Conservation (phyloP, 2,888 invertebrate genomes). For the Mechanitis mazaeus region DNA sequence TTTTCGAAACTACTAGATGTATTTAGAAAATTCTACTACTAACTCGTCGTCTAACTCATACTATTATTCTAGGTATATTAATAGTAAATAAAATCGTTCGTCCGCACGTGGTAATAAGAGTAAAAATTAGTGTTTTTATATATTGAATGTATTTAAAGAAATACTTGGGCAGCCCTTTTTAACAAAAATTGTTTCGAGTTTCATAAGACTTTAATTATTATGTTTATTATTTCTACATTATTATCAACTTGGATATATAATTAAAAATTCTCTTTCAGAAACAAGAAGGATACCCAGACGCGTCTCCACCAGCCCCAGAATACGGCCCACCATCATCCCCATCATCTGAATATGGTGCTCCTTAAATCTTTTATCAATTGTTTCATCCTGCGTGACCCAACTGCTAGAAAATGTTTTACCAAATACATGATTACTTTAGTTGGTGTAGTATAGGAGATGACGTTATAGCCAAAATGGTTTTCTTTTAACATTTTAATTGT, state of each 20-base stretch:
- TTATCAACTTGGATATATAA: background rate
- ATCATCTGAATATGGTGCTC: slow-evolving; percentile 79
- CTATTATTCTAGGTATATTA: too few species aligned
- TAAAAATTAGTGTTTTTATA: too few species aligned
- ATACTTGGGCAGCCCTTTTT: too few species aligned
- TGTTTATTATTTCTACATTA: too few species aligned
- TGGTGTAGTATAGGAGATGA: slow-evolving; percentile 2
- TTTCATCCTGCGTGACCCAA: slow-evolving; percentile 3
- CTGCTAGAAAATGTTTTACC: slow-evolving; percentile 10
- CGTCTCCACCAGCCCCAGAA: slow-evolving; percentile 54
- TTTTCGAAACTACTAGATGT: too few species aligned
- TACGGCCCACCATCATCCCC: slow-evolving; percentile 72
- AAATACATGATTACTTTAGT: slow-evolving; percentile 9
- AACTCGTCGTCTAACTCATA: too few species aligned
- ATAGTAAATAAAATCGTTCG: too few species aligned
- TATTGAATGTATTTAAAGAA: too few species aligned
- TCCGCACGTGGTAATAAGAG: too few species aligned
- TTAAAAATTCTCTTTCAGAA: slow-evolving; percentile 55
- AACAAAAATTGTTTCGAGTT: too few species aligned
- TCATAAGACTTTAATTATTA: too few species aligned
- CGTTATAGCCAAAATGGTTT: background rate
- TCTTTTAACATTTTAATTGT: background rate
- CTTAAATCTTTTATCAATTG: slow-evolving; percentile 38
- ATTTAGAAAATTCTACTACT: too few species aligned
- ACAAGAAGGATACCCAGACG: slow-evolving; percentile 77